These are phyloP conservation scores for Prosopocoilus inquinatus DNA, from an alignment of 2,888 invertebrate genomes.

Conservation along the genomic window DNA sequence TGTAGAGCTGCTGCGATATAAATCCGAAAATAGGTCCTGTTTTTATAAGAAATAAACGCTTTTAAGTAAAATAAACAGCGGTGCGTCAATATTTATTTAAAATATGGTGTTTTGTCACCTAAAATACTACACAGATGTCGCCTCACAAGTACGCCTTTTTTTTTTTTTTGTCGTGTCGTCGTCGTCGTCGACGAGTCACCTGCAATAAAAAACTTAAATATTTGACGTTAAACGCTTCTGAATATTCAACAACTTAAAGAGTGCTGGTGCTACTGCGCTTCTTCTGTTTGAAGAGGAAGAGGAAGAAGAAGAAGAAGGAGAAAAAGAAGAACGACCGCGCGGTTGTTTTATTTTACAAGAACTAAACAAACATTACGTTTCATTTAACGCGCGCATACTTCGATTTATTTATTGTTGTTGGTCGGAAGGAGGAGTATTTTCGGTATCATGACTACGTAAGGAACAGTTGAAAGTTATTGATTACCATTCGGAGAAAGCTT, in stretches of 20 bases:
- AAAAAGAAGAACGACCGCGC: too few relatives aligned
- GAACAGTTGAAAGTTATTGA: too few relatives aligned
- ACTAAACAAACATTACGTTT: too few relatives aligned
- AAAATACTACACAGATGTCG: constrained; percentile 1
- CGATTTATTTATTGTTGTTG: too few relatives aligned
- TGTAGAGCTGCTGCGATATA: not conserved
- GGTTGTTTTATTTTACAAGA: too few relatives aligned
- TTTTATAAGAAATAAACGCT: constrained; percentile 20
- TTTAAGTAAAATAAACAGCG: constrained; percentile 24
- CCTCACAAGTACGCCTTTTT: constrained; percentile 8
- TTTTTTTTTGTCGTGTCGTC: constrained; percentile 2
- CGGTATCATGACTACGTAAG: too few relatives aligned
- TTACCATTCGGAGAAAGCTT: too few relatives aligned
- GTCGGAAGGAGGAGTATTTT: too few relatives aligned
- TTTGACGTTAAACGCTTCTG: constrained; percentile 15
- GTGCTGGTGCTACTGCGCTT: too few relatives aligned
- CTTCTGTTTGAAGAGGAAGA: too few relatives aligned
- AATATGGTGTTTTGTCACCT: constrained; percentile 15
- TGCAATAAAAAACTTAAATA: constrained; percentile 12
- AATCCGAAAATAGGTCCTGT: constrained; percentile 12
- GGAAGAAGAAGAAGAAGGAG: too few relatives aligned
- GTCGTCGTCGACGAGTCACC: constrained; percentile 10
- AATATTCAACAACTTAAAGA: constrained; percentile 10
- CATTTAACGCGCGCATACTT: too few relatives aligned
- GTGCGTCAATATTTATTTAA: constrained; percentile 18